Conservation (phyloP, 2,797 vertebrate genomes). For the Lateolabrax maculatus region DNA sequence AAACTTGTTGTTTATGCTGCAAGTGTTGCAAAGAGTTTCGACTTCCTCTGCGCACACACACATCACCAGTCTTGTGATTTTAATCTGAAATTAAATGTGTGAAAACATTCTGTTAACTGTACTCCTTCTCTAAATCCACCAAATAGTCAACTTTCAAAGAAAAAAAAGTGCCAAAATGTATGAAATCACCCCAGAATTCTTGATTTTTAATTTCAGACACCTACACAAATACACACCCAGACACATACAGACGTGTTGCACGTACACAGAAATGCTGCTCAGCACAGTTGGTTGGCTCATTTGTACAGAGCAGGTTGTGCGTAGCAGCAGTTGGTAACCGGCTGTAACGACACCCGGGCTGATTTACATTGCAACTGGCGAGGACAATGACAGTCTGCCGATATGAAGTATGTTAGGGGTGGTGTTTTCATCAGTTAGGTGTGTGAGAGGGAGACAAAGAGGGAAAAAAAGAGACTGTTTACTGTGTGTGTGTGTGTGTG, state of each 20-base stretch:
- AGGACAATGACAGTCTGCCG: constrained; percentile 38
- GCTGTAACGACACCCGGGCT: constrained; percentile 14
- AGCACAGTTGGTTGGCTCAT: constrained; percentile 30
- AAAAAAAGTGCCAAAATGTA: not conserved
- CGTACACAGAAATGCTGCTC: constrained; percentile 3
- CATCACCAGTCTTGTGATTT: not conserved
- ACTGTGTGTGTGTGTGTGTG: constrained; percentile 5
- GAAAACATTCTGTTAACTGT: not conserved
- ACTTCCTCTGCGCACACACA: constrained; percentile 2
- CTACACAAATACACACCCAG: not conserved
- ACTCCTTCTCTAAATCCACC: not conserved
- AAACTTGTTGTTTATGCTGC: not conserved
- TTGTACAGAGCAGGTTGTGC: constrained; percentile 8
- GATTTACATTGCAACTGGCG: constrained; percentile 52
- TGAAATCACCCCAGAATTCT: not conserved
- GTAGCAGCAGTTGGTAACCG: constrained; percentile 50
- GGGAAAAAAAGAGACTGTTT: constrained; percentile 15
- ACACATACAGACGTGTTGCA: not conserved
- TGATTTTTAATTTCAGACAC: too few relatives aligned
- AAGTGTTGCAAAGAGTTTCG: not conserved
- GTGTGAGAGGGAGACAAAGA: constrained; percentile 32
- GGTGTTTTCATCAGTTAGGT: constrained; percentile 8
- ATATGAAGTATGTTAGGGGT: constrained; percentile 23
- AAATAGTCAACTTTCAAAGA: not conserved
- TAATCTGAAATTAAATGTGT: not conserved